Conservation (phyloP, 2,113 vertebrate genomes). For the Aix galericulata region DNA sequence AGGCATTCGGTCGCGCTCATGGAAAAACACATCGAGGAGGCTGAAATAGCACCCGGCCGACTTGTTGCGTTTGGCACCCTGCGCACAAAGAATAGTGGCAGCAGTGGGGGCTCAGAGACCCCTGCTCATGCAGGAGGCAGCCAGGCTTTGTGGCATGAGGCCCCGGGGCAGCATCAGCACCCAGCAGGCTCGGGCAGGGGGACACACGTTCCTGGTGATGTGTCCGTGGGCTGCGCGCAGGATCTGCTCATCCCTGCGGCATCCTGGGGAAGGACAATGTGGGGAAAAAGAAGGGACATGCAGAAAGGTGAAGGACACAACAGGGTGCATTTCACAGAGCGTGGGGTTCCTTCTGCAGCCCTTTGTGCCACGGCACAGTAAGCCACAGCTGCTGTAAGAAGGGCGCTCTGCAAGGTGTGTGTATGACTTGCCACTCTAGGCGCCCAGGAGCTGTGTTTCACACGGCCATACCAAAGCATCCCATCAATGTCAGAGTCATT, state of each 20-base stretch:
- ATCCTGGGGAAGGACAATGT: background rate
- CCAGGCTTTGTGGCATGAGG: background rate
- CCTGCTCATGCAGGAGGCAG: accelerated
- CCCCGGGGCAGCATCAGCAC: too few species aligned
- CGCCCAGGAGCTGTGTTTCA: background rate
- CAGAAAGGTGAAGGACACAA: too few species aligned
- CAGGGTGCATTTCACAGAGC: background rate
- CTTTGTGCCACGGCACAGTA: background rate
- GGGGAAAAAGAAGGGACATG: accelerated
- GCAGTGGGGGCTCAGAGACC: too few species aligned
- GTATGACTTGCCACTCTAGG: background rate
- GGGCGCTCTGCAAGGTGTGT: background rate
- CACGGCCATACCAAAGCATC: background rate
- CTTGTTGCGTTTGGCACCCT: background rate
- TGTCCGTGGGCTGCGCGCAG: accelerated
- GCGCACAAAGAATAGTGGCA: accelerated
- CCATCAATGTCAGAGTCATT: background rate
- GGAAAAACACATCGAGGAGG: background rate
- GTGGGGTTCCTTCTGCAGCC: background rate
- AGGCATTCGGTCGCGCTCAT: background rate
- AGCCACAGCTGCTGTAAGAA: background rate
- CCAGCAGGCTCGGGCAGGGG: background rate
- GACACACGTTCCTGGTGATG: too few species aligned
- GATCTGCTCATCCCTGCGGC: background rate
- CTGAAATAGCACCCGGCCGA: background rate